Conservation (phyloP, 2,113 vertebrate species). For the Rhinopomastus cyanomelas region DNA sequence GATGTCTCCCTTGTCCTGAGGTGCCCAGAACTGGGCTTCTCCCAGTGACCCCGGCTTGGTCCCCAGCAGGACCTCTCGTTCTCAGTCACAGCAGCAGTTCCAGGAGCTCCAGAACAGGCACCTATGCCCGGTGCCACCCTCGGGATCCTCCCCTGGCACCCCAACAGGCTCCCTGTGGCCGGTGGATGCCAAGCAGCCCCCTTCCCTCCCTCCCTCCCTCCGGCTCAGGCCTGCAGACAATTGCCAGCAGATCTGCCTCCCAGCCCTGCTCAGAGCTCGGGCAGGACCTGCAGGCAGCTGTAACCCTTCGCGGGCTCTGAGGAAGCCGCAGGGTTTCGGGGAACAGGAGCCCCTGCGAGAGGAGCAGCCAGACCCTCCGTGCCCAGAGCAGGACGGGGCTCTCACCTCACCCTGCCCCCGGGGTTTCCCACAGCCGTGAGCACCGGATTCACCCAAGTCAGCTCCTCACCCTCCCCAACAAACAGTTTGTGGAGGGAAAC, state of each 20-base stretch:
- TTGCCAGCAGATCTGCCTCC: conserved; percentile 40
- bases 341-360: accelerated
- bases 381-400: neutral
- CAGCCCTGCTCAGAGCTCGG: neutral
- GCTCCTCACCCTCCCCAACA: neutral
- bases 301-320: neutral
- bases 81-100: neutral
- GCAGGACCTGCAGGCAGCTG: neutral
- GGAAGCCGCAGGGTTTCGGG: neutral
- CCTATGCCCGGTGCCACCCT: conserved; percentile 19
- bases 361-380: neutral
- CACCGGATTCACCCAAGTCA: neutral
- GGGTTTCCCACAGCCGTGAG: no score
- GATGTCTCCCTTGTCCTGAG: no score
- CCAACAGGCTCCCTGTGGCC: neutral
- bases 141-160: conserved; percentile 25
- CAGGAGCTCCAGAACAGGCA: conserved; percentile 8
- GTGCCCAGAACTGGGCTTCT: no score
- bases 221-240: conserved; percentile 44
- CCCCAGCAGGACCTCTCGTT: neutral
- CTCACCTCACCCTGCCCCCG: neutral
- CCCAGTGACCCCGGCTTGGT: neutral
- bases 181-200: conserved; percentile 19
- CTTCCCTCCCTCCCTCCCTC: conserved; percentile 59
- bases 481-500: accelerated